Base-by-base conservation (phyloP, 2,797 vertebrate species). In the Psittacula derbiana region DNA sequence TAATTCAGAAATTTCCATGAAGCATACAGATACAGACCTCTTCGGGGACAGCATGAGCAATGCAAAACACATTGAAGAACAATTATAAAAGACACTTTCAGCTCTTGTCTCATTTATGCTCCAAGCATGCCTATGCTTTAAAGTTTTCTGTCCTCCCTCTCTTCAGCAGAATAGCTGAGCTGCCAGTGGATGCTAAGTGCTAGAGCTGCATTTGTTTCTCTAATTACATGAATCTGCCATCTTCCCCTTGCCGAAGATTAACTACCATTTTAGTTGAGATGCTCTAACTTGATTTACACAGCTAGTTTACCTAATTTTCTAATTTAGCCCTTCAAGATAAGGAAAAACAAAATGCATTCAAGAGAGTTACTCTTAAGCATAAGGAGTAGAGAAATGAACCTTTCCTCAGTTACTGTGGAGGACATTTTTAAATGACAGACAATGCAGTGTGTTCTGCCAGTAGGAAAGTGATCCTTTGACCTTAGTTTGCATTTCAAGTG, bases 401-500 rank as follows among this genome's bases (percentile, higher is more conserved):
- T 73, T 84, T 90, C 74, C 60, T 76, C 81, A 75, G 80, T 86
- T 80, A 82, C 81, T 46, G 76, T 70, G 80, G 91, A 95, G 65
- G 75, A 95, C 72, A 64, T 94, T 92, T 95, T 91, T 60, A 93
- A 95, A 92, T 73, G 79, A 91, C 89, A 93, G 93, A 93, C 93
- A 94, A 93, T 86, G 90, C 88, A 84, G 62, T 28, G 30, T 70
- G 70, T 89, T 91, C 93, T 91, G 90, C 86, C 80, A 90, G 94
- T 79, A 94, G 94, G 96, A 96, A 96, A 81, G 86, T 52, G 86
- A 96, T 96, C 93, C 61, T 89, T 90, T 97, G 95, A 94, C 92
- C 92, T 96, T 78, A 55, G 64, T 96, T 97, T 96, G 90, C 91
- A 97, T 97, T 97, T 95, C 96, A 97, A 96, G 88, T 92, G 91